Conservation (phyloP, 2,797 vertebrate genomes). For the Sebastolobus alascanus region DNA sequence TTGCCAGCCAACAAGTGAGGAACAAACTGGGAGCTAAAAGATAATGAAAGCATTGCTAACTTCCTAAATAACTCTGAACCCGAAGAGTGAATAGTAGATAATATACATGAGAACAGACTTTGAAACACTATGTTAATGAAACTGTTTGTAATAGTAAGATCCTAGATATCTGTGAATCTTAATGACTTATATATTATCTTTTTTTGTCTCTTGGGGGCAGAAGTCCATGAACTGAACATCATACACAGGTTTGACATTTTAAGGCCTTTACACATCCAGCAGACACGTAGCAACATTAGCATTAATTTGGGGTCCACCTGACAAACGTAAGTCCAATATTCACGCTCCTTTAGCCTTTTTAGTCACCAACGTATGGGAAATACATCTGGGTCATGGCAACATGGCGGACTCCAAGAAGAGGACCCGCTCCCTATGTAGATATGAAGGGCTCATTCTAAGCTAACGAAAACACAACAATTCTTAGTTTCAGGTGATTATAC, state of each 20-base stretch:
- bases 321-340: too few relatives aligned
- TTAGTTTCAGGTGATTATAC: too few relatives aligned
- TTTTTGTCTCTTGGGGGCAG: background rate
- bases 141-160: background rate
- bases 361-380: background rate
- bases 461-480: too few relatives aligned
- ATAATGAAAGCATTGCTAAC: background rate
- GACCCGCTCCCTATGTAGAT: too few relatives aligned
- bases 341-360: background rate
- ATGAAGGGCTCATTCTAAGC: too few relatives aligned
- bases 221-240: background rate
- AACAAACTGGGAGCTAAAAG: background rate
- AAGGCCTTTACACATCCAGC: background rate
- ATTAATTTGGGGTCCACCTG: background rate
- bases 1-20: background rate
- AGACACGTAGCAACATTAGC: background rate
- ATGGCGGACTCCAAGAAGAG: too few relatives aligned
- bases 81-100: background rate
- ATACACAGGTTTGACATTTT: background rate
- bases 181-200: background rate
- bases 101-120: background rate
- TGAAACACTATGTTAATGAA: background rate
- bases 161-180: background rate
- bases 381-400: background rate
- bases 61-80: background rate